Base-by-base conservation (phyloP, 37 sponge, comb jelly and placozoan genomes). In the Cliona cf. orientalis region DNA sequence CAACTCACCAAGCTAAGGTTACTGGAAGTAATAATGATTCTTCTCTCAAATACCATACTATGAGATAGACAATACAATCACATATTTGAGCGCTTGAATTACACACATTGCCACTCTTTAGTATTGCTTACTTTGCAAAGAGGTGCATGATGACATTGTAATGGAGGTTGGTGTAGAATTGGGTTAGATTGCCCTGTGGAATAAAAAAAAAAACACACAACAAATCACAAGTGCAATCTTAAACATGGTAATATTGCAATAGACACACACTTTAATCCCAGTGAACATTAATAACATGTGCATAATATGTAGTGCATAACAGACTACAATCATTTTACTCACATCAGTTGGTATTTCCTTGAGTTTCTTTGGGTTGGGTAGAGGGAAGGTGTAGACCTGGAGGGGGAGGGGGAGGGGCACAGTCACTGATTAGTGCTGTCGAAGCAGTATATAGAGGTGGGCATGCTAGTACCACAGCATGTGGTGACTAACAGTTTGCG, bases 21-120 rank as follows among this genome's bases (percentile, higher is more conserved):
- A 72, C 68, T 87, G 9, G 91, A 86, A 41, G 91, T 90, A n/a
- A 94, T 80, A 46, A 94, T 77, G 38, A 94, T 94, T 67, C 94
- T 76, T 70, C 94, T 81, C 66, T 94, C 94, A 86, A 90, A 90
- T 33, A 94, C 44, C 88, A 90, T 72, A 63, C 94, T 94, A 42
- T 21, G 34, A 39, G 34, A 44, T 21, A 80, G 45, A 68, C 29
- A 67, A 49, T 35, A 46, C 21, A 41, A 73, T 5, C 1, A 37
- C 23, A 29, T 36, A 14, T 19, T 5, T 53, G 11, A 56, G 2
- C 23, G 5, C 46, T 28, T 17, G n/a, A 25, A 31, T 23, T 32
- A 41, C 1, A 62, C 34, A 71, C 46, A 31, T 60, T 23, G 23
- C 42, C 31, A 63, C 31, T 22, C 32, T 22, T 19, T 2, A 12